Evolutionary conservation across 92 coral and sea anemone species (phyloP), one percentile per base, ranked within the genome.

Genomic region (Plumapathes pennacea): DNA sequence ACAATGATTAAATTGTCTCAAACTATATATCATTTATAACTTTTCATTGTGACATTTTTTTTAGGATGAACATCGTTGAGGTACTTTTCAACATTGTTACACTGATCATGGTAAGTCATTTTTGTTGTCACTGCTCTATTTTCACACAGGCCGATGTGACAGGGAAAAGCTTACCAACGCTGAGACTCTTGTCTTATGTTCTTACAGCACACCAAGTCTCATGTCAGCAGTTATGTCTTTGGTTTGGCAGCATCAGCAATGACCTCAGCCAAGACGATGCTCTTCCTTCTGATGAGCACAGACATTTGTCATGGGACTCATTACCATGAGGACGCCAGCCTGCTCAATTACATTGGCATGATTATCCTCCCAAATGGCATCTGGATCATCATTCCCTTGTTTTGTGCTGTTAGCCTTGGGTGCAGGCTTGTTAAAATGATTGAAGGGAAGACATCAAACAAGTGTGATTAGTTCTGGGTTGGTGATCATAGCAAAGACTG

Each of bases 11-110:
- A n/a, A n/a, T n/a, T n/a, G n/a, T n/a, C n/a, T n/a, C n/a, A n/a
- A n/a, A n/a, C n/a, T 19, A 57, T 12, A 13, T 32, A 5, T 8
- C 26, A 20, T 11, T 38, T 0, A 4, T 24, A 2, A 58, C 5
- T 13, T 39, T 39, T n/a, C n/a, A 13, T 13, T 26, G 32, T 15
- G 20, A 20, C 31, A 24, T 25, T 24, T 9, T 25, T 23, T 39
- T 12, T 62, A 82, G 89, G 74, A 74, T 74, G 78, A 81, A 81
- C 46, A n/a, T 81, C 11, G 50, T 81, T 42, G 88, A 81, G 56
- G 73, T 73, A 19, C 24, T 57, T 52, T 44, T 81, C 32, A 74
- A 67, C 62, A 32, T 61, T 8, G 2, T 67, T 30, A 46, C 68
- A 27, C 40, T 81, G 18, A 2, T 60, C 8, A 45, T 81, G 82